A percentile compares a stretch with the other conserved stretches of the same genome.
phyloP scores from a whole-genome alignment of 2,888 invertebrate genomes.

The Callimorpha dominula region DNA sequence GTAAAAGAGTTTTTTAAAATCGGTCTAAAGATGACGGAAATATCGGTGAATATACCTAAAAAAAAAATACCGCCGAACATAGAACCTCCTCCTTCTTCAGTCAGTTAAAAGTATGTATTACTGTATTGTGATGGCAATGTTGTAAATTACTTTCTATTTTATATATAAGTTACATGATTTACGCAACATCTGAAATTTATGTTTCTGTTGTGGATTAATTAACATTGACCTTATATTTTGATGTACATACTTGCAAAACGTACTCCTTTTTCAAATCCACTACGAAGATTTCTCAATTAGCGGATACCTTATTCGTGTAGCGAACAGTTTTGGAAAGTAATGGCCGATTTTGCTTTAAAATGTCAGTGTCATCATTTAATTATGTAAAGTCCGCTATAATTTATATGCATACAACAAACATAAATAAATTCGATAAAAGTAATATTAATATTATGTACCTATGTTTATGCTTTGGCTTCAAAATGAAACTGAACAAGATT shows the following conservation, averaged over 20 bases:
- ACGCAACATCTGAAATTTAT: not conserved
- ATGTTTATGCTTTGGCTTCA: not conserved
- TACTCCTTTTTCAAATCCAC: not conserved
- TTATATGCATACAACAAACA: not conserved
- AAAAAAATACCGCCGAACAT: too few relatives aligned
- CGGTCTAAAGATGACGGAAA: too few relatives aligned
- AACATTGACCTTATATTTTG: conserved; percentile 8
- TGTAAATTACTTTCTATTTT: not conserved
- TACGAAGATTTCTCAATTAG: conserved; percentile 1
- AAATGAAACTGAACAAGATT: not conserved
- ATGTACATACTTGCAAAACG: not conserved
- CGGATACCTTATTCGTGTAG: not conserved
- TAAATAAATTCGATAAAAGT: not conserved
- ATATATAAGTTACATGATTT: not conserved
- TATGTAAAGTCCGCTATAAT: not conserved
- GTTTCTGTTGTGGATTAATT: not conserved
- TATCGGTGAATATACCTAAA: too few relatives aligned
- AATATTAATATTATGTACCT: not conserved
- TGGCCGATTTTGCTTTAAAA: not conserved
- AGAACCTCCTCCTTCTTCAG: too few relatives aligned
- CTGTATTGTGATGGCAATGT: not conserved
- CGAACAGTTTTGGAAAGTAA: not conserved
- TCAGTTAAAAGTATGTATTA: not conserved
- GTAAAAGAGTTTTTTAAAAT: too few relatives aligned
- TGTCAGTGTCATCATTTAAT: conserved; percentile 11